These are phyloP conservation scores for Malurus elegans DNA, from an alignment of 2,113 vertebrate genomes.

Conservation along the genomic window DNA sequence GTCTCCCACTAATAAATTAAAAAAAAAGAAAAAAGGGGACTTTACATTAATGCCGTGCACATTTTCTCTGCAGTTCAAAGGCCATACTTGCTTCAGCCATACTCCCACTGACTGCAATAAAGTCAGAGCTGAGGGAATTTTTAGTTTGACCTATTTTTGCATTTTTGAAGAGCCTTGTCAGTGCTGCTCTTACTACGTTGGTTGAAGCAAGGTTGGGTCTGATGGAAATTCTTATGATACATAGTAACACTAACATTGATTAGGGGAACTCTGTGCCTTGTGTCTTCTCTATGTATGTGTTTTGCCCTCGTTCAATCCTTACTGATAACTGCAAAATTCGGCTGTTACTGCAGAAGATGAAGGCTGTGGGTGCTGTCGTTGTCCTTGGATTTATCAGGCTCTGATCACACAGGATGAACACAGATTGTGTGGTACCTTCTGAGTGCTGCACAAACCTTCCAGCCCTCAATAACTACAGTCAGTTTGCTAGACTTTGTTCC, in stretches of 20 bases:
- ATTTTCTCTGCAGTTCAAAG: background rate
- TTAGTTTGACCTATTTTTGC: background rate
- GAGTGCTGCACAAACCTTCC: background rate
- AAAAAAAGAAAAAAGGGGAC: background rate
- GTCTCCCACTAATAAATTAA: background rate
- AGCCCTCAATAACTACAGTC: background rate
- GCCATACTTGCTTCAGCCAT: background rate
- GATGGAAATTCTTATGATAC: background rate
- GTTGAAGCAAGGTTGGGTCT: background rate
- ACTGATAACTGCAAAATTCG: background rate
- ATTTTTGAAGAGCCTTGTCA: background rate
- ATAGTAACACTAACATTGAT: background rate
- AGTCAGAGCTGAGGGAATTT: background rate
- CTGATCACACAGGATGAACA: background rate
- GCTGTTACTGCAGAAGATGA: background rate
- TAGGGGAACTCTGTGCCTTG: background rate
- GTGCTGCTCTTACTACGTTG: rapidly evolving
- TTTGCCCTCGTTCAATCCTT: background rate
- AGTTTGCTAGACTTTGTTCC: background rate
- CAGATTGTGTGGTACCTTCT: background rate
- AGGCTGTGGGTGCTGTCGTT: background rate
- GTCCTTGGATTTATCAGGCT: background rate
- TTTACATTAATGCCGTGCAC: background rate
- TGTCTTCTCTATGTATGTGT: rapidly evolving
- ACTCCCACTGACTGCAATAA: background rate